phyloP scores from a whole-genome alignment of 2,797 vertebrate species.

The Halcyon smyrnensis region DNA sequence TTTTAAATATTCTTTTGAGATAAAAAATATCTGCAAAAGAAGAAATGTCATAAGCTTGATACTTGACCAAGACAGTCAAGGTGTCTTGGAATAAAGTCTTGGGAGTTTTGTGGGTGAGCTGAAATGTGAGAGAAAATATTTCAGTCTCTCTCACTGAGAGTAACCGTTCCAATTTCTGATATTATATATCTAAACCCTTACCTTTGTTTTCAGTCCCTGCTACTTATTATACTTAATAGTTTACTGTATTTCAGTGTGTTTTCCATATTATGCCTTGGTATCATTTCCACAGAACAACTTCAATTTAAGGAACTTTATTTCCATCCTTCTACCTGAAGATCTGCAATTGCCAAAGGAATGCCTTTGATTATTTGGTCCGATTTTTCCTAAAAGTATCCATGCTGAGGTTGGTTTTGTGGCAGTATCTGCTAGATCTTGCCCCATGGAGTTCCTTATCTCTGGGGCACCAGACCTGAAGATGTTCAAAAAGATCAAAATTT shows the following conservation, averaged over 20 bases:
- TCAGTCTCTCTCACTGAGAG: neutral
- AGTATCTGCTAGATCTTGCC: neutral
- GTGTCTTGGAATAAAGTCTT: neutral
- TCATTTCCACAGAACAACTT: neutral
- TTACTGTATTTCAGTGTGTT: neutral
- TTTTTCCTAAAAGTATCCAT: neutral
- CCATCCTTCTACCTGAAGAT: neutral
- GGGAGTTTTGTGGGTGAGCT: neutral
- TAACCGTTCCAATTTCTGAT: neutral
- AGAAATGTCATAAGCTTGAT: neutral
- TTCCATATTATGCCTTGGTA: neutral
- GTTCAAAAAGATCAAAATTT: neutral
- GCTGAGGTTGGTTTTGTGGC: neutral
- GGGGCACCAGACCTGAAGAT: neutral
- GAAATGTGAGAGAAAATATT: neutral
- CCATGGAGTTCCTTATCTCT: neutral
- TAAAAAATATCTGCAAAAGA: neutral
- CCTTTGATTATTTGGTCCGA: neutral
- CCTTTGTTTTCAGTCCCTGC: neutral
- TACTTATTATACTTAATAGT: neutral
- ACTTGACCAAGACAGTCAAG: neutral
- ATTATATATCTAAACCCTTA: neutral
- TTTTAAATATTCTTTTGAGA: neutral
- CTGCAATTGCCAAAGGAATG: neutral
- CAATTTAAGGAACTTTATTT: neutral